A percentile compares a stretch with the other conserved stretches of the same genome.
Evolutionary conservation across 2,797 vertebrate genomes (phyloP).

Genomic region (Lagodon rhomboides): DNA sequence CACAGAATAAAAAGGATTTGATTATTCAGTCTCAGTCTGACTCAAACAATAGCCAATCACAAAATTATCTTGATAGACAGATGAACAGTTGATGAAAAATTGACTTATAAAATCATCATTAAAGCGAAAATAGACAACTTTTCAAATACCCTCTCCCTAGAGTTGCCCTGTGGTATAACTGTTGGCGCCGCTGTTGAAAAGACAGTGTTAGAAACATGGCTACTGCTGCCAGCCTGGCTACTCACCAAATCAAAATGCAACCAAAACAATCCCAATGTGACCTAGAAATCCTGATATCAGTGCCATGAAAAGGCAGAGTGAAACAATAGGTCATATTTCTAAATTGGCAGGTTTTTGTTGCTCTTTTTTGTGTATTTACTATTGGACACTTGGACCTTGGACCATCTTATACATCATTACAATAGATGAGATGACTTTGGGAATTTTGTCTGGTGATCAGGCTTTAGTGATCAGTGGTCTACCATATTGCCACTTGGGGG

Average conservation of each 20-base stretch:
- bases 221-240: no score
- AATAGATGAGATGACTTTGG: not conserved
- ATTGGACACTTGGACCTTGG: not conserved
- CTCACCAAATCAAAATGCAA: no score
- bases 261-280: no score
- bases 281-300: no score
- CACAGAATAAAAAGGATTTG: not conserved
- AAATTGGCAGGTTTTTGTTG: no score
- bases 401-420: not conserved
- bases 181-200: no score
- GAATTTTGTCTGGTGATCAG: not conserved
- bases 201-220: no score
- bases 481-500: conserved; percentile 30
- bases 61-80: not conserved
- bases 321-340: no score
- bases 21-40: not conserved
- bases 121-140: no score
- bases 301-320: no score
- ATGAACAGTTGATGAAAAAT: not conserved
- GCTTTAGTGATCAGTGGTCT: not conserved
- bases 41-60: not conserved
- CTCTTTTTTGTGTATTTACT: not conserved
- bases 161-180: no score
- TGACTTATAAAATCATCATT: not conserved
- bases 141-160: no score